Evolutionary conservation across 1,140 invertebrate genomes (phyloP), one percentile per base, ranked within the genome.

Genomic region (Caenorhabditis briggsae): DNA sequence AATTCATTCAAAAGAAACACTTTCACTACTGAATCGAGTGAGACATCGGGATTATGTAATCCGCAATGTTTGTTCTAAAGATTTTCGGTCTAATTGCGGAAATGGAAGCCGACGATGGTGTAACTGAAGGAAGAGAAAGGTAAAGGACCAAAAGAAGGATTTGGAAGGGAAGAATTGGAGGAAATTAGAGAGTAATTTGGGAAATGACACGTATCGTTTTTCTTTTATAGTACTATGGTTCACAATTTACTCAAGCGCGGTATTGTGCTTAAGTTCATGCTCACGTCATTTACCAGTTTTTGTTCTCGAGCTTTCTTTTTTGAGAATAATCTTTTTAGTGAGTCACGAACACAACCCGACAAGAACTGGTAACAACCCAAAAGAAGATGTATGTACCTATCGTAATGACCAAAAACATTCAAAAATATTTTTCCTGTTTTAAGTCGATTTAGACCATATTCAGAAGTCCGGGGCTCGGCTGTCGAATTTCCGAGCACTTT

Each of bases 1-100:
- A 7, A 50, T 61, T 78, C 70, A 78, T 78, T 50, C 70, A 50
- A 78, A 78, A 78, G 70, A 78, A 50, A 78, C 70, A 78, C 70
- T 78, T 78, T 78, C 70, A 78, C 46, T 78, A 50, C 70, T 78
- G 70, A 50, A 78, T 78, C 43, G 70, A 78, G 70, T 50, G 70
- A 78, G 70, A 78, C 70, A 78, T 78, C 70, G 70, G 70, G 70
- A 78, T 78, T 78, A 78, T 78, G 70, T 78, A 78, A 78, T 78
- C 70, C 70, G 46, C 70, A 78, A 50, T 78, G 70, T 78, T 78
- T 78, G 70, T 78, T 78, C 46, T 78, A 53, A 53, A 48, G 70
- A 78, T 78, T 78, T 48, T 78, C 46, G 70, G 46, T 78, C 46
- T 78, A 78, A 78, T 78, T 78, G 70, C 70, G 70, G 70, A 78